Percentiles rank a stretch among this genome's conserved stretches.
phyloP scores from a whole-genome alignment of 2,888 invertebrate genomes.

The Catocala sponsa region DNA sequence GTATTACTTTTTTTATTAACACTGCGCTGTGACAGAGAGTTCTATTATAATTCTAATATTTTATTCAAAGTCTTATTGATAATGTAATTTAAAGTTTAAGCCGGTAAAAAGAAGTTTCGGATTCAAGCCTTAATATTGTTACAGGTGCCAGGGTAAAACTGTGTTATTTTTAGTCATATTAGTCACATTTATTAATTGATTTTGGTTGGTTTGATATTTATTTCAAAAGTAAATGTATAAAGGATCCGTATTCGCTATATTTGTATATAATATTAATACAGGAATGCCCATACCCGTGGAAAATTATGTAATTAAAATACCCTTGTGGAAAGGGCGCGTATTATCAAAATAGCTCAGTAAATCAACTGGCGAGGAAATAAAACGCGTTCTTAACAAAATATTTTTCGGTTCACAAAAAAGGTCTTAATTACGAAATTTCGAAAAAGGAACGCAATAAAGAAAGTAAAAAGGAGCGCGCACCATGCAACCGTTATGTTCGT shows the following conservation, averaged over 20 bases:
- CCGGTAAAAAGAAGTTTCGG: no score
- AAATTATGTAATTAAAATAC: conserved; percentile 52
- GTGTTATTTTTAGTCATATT: no score
- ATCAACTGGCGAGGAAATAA: conserved; percentile 48
- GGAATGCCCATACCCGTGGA: conserved; percentile 19
- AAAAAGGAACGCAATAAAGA: conserved; percentile 72
- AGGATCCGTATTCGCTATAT: not conserved
- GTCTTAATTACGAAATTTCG: conserved; percentile 77
- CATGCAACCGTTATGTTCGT: conserved; percentile 68
- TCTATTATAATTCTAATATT: no score
- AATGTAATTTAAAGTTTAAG: no score
- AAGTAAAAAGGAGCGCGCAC: conserved; percentile 63
- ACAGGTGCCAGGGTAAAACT: no score
- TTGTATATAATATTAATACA: conserved; percentile 12
- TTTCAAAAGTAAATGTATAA: no score
- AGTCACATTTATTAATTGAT: no score
- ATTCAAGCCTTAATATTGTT: no score
- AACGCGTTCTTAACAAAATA: conserved; percentile 52
- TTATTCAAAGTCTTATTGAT: no score
- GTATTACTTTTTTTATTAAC: no score
- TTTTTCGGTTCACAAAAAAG: conserved; percentile 64
- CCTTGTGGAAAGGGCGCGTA: conserved; percentile 36
- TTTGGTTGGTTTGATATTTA: no score
- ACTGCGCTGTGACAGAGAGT: no score
- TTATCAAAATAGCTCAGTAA: conserved; percentile 46